Percentiles rank a stretch among this genome's conserved stretches.
These are phyloP conservation scores for Dicyrtomina minuta DNA, from an alignment of 2,888 invertebrate species.

Conservation along the genomic window DNA sequence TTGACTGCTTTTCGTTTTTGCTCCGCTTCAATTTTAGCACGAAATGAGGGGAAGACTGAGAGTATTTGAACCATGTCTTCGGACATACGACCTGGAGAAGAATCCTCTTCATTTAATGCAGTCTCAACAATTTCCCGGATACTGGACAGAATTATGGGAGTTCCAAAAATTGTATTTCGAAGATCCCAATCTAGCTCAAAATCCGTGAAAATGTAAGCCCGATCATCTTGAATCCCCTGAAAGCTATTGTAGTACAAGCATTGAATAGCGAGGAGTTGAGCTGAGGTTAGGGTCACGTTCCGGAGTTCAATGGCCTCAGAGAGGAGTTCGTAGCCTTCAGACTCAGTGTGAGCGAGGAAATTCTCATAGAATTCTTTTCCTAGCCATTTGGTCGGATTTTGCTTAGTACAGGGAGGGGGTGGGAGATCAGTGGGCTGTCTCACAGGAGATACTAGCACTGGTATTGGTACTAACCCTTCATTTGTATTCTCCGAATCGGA, in stretches of 20 bases:
- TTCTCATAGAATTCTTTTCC: constrained; percentile 1
- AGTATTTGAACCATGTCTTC: constrained; percentile 9
- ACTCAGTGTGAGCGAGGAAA: background rate
- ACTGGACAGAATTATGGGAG: constrained; percentile 1
- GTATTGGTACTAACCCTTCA: too few relatives aligned
- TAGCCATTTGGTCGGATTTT: background rate
- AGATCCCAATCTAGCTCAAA: constrained; percentile 15
- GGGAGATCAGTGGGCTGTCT: too few relatives aligned
- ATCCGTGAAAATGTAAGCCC: constrained; percentile 13
- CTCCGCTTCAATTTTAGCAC: background rate
- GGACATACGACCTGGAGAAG: background rate
- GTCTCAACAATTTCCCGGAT: constrained; percentile 2
- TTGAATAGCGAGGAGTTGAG: constrained; percentile 13
- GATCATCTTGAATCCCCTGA: constrained; percentile 10
- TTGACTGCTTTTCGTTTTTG: background rate
- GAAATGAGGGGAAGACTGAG: background rate
- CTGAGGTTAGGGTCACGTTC: constrained; percentile 11
- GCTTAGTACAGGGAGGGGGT: too few relatives aligned
- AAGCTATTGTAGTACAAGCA: constrained; percentile 24
- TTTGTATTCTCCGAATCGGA: background rate
- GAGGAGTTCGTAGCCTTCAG: constrained; percentile 23
- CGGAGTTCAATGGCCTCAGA: constrained; percentile 3
- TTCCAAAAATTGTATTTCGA: constrained; percentile 13
- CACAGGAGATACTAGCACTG: too few relatives aligned
- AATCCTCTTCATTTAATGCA: background rate